Evolutionary conservation across 2,113 vertebrate species (phyloP).

Genomic region (Eidolon helvum): DNA sequence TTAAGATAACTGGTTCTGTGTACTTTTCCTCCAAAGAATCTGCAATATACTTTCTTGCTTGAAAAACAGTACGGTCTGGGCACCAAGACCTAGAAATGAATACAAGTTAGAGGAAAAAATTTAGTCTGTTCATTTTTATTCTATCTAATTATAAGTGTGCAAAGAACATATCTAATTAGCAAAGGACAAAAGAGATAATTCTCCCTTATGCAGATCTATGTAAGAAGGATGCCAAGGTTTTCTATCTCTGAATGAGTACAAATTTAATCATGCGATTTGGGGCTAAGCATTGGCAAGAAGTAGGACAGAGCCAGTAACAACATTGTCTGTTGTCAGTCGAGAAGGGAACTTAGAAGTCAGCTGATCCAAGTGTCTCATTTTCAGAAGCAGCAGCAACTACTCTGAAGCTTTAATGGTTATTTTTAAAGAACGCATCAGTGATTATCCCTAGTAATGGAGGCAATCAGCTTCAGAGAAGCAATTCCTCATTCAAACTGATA

Average conservation of each 20-base stretch:
- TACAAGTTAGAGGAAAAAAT: conserved; percentile 44
- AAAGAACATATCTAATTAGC: conserved; percentile 8
- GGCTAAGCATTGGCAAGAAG: not conserved
- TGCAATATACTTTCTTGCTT: conserved; percentile 86
- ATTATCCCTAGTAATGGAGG: not conserved
- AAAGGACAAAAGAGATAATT: not conserved
- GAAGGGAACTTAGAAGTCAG: not conserved
- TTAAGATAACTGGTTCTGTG: conserved; percentile 85
- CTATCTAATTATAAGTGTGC: not conserved
- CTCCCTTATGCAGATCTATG: not conserved
- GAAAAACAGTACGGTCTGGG: conserved; percentile 86
- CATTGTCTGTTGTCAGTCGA: not conserved
- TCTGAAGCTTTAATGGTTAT: not conserved
- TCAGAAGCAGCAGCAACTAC: not conserved
- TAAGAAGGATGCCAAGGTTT: not conserved
- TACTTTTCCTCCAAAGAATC: conserved; percentile 84
- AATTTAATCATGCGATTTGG: not conserved
- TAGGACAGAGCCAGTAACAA: not conserved
- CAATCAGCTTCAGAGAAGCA: not conserved
- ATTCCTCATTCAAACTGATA: not conserved
- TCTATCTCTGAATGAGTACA: not conserved
- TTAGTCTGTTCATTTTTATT: not conserved
- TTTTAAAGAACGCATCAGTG: not conserved
- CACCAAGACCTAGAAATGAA: conserved; percentile 84
- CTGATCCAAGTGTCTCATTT: not conserved